These are phyloP conservation scores for Heteromurus nitidus DNA, from an alignment of 2,888 invertebrate genomes.

Conservation along the genomic window DNA sequence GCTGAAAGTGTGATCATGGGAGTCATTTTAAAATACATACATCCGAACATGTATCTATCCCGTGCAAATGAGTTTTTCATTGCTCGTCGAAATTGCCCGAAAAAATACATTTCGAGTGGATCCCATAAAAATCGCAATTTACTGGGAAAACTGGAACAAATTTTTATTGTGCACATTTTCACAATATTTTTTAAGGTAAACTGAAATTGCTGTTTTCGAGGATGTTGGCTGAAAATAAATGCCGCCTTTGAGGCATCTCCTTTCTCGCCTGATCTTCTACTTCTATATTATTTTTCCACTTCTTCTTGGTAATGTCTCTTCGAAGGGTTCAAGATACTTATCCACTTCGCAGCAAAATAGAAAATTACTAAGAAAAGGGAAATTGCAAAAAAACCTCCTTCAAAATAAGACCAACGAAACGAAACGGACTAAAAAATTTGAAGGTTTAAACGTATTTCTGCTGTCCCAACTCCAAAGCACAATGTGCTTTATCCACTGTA, in stretches of 20 bases:
- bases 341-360: not conserved
- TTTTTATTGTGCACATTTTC: conserved; percentile 21
- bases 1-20: not conserved
- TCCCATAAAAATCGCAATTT: conserved; percentile 49
- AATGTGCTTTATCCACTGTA: not conserved
- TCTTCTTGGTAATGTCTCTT: no score
- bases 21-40: not conserved
- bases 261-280: conserved; percentile 2
- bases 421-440: not conserved
- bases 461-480: not conserved
- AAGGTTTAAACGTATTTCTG: not conserved
- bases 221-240: conserved; percentile 49
- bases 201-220: conserved; percentile 37
- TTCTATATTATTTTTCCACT: not conserved
- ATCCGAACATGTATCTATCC: not conserved
- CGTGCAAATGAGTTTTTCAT: conserved; percentile 10
- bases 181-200: conserved; percentile 7
- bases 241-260: not conserved
- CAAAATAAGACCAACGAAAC: not conserved
- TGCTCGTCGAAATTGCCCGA: not conserved
- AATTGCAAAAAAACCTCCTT: not conserved
- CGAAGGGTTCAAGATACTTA: not conserved
- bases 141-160: conserved; percentile 24
- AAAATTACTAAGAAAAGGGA: not conserved
- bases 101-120: conserved; percentile 27